A percentile compares a stretch with the other conserved stretches of the same genome.
Evolutionary conservation across 2,888 invertebrate genomes (phyloP).

Genomic region (Platycnemis pennipes): DNA sequence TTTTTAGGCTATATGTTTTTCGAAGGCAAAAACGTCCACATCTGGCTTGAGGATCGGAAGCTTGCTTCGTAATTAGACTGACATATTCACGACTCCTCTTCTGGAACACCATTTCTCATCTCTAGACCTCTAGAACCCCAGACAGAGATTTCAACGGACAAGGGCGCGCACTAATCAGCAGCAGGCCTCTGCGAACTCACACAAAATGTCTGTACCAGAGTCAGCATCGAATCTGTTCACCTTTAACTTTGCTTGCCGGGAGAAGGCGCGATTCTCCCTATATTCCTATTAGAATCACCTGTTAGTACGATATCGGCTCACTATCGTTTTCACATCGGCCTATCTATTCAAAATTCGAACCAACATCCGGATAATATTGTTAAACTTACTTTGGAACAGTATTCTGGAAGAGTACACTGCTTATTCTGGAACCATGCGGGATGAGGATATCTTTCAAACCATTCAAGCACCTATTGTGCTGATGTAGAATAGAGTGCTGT

Average conservation of each 20-base stretch:
- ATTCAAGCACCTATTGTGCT: too few relatives aligned
- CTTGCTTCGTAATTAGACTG: neutral
- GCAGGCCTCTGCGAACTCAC: neutral
- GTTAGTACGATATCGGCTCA: too few relatives aligned
- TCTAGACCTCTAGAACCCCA: neutral
- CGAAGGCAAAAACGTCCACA: neutral
- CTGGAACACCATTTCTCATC: neutral
- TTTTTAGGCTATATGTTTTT: neutral
- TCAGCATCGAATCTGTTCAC: neutral
- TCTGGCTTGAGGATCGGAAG: neutral
- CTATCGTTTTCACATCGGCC: too few relatives aligned
- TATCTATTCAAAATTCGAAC: too few relatives aligned
- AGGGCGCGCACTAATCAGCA: slow-evolving; percentile 6
- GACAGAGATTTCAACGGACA: slow-evolving; percentile 8
- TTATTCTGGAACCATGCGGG: too few relatives aligned
- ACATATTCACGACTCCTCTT: slow-evolving; percentile 1
- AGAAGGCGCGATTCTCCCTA: too few relatives aligned
- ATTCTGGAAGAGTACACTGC: too few relatives aligned
- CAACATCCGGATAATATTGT: too few relatives aligned
- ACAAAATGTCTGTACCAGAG: neutral
- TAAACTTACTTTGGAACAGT: too few relatives aligned
- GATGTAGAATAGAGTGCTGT: too few relatives aligned
- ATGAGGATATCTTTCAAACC: too few relatives aligned
- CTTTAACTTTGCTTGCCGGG: neutral
- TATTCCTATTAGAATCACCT: too few relatives aligned